These are phyloP conservation scores for Melinaea menophilus DNA, from an alignment of 2,888 invertebrate species.

Conservation along the genomic window DNA sequence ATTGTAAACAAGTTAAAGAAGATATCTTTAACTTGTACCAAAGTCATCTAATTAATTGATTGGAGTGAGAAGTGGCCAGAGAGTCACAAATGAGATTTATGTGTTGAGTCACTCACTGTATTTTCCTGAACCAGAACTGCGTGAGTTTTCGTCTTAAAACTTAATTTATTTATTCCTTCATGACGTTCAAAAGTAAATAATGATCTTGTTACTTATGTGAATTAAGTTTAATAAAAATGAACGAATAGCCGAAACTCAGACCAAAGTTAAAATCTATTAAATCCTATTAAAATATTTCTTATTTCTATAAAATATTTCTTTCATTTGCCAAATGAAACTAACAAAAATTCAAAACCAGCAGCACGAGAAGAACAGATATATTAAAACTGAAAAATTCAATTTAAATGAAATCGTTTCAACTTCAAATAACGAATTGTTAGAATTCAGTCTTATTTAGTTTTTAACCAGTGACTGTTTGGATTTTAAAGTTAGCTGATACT, in stretches of 20 bases:
- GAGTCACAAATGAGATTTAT: constrained; percentile 60
- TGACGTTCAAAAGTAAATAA: too few species aligned
- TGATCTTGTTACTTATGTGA: too few species aligned
- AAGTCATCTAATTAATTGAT: constrained; percentile 52
- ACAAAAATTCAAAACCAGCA: constrained; percentile 21
- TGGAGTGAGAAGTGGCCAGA: constrained; percentile 52
- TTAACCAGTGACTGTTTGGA: constrained; percentile 16
- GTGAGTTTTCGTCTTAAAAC: constrained; percentile 12
- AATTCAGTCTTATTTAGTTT: constrained; percentile 18
- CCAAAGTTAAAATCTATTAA: too few species aligned
- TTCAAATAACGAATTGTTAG: constrained; percentile 25
- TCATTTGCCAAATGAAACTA: constrained; percentile 21
- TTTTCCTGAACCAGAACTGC: constrained; percentile 25
- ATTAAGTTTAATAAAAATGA: too few species aligned
- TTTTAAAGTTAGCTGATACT: background rate
- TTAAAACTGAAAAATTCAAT: constrained; percentile 25
- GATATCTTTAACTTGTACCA: constrained; percentile 28
- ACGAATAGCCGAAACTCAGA: too few species aligned
- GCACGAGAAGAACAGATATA: constrained; percentile 16
- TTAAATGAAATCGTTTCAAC: constrained; percentile 23
- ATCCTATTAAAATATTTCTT: too few species aligned
- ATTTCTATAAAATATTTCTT: too few species aligned
- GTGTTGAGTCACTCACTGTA: constrained; percentile 43
- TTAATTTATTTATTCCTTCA: background rate
- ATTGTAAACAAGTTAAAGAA: too few species aligned